Conservation (phyloP, 1,140 invertebrate species). For the Sminthurides bifidus region DNA sequence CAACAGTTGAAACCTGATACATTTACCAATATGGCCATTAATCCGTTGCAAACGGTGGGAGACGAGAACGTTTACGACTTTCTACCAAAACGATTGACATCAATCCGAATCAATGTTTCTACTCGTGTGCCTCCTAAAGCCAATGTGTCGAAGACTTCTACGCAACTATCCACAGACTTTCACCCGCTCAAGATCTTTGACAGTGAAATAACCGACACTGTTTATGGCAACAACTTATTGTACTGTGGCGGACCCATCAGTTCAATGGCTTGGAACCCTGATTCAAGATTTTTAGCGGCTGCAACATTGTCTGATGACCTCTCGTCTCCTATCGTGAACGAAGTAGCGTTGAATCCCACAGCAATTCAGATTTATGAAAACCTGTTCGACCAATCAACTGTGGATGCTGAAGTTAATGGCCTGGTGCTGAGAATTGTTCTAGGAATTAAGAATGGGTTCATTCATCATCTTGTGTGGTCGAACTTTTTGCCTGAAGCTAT, state of each 20-base stretch:
- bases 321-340: not conserved
- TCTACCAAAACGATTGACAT: slow-evolving; percentile 5
- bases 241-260: slow-evolving; percentile 20
- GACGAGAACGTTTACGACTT: not conserved
- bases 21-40: not conserved
- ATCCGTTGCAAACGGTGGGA: not conserved
- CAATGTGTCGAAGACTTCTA: not conserved
- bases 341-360: not conserved
- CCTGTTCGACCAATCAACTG: not conserved
- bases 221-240: not conserved
- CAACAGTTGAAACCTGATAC: slow-evolving; percentile 1
- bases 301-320: slow-evolving; percentile 2
- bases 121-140: not conserved
- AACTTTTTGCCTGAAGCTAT: slow-evolving; percentile 13
- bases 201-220: slow-evolving; percentile 3
- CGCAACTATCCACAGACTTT: slow-evolving; percentile 2
- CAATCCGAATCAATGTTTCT: not conserved
- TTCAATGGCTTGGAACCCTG: slow-evolving; percentile 22
- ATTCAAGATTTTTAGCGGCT: slow-evolving; percentile 18
- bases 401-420: not conserved
- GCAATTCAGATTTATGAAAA: slow-evolving; percentile 24
- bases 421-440: slow-evolving; percentile 11
- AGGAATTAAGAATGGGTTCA: slow-evolving; percentile 11
- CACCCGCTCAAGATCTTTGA: slow-evolving; percentile 20
- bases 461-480: slow-evolving; percentile 22